These are phyloP conservation scores for Ivindomyrus marchei DNA, from an alignment of 2,113 vertebrate species.

Conservation along the genomic window DNA sequence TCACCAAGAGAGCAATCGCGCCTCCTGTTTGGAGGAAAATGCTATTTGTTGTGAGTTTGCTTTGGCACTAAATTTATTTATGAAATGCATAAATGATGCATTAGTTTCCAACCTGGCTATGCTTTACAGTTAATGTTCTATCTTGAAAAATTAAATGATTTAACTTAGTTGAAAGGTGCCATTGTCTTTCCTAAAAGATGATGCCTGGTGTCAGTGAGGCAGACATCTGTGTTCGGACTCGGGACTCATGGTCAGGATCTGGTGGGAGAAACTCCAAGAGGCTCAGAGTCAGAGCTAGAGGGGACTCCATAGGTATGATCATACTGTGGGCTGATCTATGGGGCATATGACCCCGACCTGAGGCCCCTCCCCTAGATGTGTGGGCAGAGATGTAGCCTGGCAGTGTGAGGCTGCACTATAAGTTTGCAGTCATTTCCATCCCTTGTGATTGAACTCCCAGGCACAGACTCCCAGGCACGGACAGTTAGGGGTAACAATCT, in stretches of 20 bases:
- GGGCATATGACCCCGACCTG: neutral
- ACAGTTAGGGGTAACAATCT: neutral
- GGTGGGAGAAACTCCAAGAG: neutral
- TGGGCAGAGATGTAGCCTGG: neutral
- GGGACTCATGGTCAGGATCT: neutral
- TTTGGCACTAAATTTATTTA: neutral
- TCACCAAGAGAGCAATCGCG: neutral
- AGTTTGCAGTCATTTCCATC: neutral
- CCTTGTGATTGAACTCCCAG: neutral
- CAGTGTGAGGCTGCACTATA: neutral
- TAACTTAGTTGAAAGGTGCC: neutral
- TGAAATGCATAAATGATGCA: neutral
- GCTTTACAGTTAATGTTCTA: neutral
- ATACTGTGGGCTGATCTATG: neutral
- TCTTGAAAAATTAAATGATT: neutral
- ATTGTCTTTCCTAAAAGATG: neutral
- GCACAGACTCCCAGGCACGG: neutral
- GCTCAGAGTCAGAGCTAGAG: neutral
- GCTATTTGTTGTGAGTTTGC: neutral
- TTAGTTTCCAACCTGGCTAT: neutral
- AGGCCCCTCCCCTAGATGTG: neutral
- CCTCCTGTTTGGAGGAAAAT: neutral
- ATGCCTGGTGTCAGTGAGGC: neutral
- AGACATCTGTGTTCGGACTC: neutral
- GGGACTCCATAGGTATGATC: neutral